Evolutionary conservation across 2,113 vertebrate genomes (phyloP).

Genomic region (Halcyon malimbica): DNA sequence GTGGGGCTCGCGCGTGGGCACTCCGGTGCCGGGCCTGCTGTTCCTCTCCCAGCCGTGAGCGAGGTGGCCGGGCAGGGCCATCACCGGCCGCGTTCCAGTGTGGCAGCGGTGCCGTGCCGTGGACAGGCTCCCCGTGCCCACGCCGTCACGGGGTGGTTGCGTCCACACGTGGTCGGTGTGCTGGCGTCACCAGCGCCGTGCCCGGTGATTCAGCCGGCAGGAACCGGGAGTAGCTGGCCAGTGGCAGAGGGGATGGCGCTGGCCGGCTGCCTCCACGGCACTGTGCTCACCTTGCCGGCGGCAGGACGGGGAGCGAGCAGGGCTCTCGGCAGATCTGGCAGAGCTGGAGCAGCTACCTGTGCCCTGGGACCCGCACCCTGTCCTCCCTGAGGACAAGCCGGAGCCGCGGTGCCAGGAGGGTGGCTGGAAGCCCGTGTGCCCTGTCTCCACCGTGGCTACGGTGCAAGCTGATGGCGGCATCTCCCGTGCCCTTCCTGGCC

Average conservation of each 20-base stretch:
- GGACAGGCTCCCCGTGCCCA: not conserved
- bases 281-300: not conserved
- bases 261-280: not conserved
- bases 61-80: not conserved
- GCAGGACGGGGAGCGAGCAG: not conserved
- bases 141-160: not conserved
- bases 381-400: not conserved
- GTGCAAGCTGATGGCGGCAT: not conserved
- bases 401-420: not conserved
- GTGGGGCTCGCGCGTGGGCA: not conserved
- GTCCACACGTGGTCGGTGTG: not conserved
- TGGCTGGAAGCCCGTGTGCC: not conserved
- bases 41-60: too few relatives aligned
- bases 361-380: not conserved
- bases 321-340: not conserved
- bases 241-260: not conserved
- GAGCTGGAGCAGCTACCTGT: not conserved
- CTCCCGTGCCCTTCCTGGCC: not conserved
- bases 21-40: too few relatives aligned
- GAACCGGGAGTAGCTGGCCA: not conserved
- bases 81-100: not conserved
- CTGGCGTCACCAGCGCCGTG: accelerated
- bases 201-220: not conserved
- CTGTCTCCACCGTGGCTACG: accelerated
- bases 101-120: not conserved